A percentile compares a stretch with the other conserved stretches of the same genome.
Evolutionary conservation across 1,140 invertebrate genomes (phyloP).

Genomic region (Heliothis subflexa): DNA sequence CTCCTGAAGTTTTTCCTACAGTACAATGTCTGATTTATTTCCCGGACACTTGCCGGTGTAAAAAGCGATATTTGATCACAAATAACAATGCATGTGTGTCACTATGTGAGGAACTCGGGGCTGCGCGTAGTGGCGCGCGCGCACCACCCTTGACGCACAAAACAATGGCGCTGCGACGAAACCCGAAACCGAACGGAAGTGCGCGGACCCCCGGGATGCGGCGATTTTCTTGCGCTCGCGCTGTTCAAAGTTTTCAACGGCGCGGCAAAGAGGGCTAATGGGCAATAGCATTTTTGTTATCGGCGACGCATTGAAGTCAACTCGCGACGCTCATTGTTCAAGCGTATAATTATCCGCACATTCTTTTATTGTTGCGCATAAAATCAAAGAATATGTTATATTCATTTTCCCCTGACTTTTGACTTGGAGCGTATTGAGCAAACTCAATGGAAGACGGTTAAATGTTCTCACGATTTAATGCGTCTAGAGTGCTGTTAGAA

Average conservation of each 20-base stretch:
- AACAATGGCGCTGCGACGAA: conserved; percentile 68
- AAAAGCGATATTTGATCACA: conserved; percentile 46
- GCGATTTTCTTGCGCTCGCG: conserved; percentile 78
- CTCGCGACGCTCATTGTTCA: conserved; percentile 77
- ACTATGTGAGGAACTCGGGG: conserved; percentile 14
- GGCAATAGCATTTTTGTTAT: conserved; percentile 64
- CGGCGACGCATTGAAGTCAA: conserved; percentile 75
- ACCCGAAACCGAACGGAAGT: conserved; percentile 82
- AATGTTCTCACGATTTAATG: conserved; percentile 81
- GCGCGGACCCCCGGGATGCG: conserved; percentile 74
- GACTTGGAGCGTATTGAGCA: conserved; percentile 72
- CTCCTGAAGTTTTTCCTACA: conserved; percentile 33
- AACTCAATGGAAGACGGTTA: conserved; percentile 78
- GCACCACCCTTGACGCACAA: conserved; percentile 67
- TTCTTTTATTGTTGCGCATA: conserved; percentile 79
- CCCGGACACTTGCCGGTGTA: conserved; percentile 34
- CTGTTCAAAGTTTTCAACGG: conserved; percentile 59
- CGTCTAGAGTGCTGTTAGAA: conserved; percentile 15
- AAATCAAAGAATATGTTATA: conserved; percentile 83
- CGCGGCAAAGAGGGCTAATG: conserved; percentile 71
- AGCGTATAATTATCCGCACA: conserved; percentile 79
- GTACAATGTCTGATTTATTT: conserved; percentile 4
- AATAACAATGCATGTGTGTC: conserved; percentile 48
- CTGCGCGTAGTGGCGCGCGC: conserved; percentile 50
- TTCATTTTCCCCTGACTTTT: conserved; percentile 81